Evolutionary conservation across 2,888 invertebrate species (phyloP), one percentile per base, ranked within the genome.

Genomic region (Agrochola lychnidis): DNA sequence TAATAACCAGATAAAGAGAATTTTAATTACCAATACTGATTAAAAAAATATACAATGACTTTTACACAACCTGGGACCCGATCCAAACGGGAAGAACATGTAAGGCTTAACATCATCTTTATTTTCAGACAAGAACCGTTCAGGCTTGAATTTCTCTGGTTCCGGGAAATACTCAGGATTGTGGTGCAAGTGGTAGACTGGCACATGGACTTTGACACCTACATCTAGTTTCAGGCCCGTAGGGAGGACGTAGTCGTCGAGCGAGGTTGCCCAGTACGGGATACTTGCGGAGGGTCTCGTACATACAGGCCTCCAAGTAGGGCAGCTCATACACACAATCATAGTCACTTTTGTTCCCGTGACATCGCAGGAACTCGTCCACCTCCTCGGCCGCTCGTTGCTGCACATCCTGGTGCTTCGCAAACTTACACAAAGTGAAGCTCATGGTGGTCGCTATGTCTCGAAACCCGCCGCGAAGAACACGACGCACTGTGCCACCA

Each of bases 61-160:
- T 30, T 30, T 91, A 36, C 94, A 94, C 56, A 89, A 82, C 62
- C 94, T 89, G 0, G 92, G 92, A 4, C 94, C 94, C 57, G 93
- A 91, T 25, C 94, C 94, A 67, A 93, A 94, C 0, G 94, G 93
- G 25, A 93, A 88, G 72, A 89, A 94, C 0, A 92, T 91, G 77
- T 88, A 92, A 0, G 91, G 91, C n/a, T n/a, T n/a, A n/a, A n/a
- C 10, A 25, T 89, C 78, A 1, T 87, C 80, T 74, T 88, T 91
- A 12, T 89, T 87, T n/a, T 89, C 91, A 0, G 89, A 81, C 4
- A 90, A 77, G 59, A 94, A 94, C 10, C 94, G 85, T 73, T 94
- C 94, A 0, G 94, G 94, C 0, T 80, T 79, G 79, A 79, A 94
- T 22, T 84, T 76, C 12, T 92, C 89, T 0, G 94, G 94, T 0